Evolutionary conservation across 2,888 invertebrate genomes (phyloP), one percentile per base, ranked within the genome.

Genomic region (Notodonta dromedarius): DNA sequence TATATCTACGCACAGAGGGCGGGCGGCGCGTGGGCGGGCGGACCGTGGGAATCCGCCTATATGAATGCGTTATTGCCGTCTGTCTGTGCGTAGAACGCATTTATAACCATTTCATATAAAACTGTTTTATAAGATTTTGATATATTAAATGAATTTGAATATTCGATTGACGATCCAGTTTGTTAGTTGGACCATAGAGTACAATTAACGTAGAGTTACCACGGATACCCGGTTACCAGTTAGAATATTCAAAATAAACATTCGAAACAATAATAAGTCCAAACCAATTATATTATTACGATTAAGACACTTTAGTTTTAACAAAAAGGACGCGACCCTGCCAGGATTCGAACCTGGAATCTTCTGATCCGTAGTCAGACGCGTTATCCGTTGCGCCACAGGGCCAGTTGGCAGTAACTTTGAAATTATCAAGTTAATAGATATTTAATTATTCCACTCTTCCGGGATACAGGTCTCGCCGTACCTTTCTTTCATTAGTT

Each of bases 281-380:
- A 35, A 35, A 35, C 4, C 6, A 35, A 5, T 35, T 3, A 6
- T 35, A 35, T 35, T 35, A 7, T 35, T 35, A 35, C 7, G 1
- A 35, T 35, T 24, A 24, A 24, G 1, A 7, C 1, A 35, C 4
- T 35, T 35, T 35, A 6, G 7, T 35, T 35, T 35, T 9, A 46
- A 1, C 13, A 52, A 52, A 24, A 32, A 52, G 3, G 5, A 24
- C 14, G 70, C 94, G 94, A 94, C 94, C 94, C 89, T 94, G 94
- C 94, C 94, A 94, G 94, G 94, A 94, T 94, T 94, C 94, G 94
- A 94, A 94, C 94, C 94, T 95, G 95, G 94, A 95, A 95, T 95
- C 95, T 95, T 95, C 95, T 95, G 95, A 95, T 95, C 95, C 95
- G 95, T 95, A 95, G 95, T 95, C 95, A 95, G 95, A 95, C 95